Evolutionary conservation across 2,113 vertebrate genomes (phyloP).

Genomic region (Spea bombifrons): DNA sequence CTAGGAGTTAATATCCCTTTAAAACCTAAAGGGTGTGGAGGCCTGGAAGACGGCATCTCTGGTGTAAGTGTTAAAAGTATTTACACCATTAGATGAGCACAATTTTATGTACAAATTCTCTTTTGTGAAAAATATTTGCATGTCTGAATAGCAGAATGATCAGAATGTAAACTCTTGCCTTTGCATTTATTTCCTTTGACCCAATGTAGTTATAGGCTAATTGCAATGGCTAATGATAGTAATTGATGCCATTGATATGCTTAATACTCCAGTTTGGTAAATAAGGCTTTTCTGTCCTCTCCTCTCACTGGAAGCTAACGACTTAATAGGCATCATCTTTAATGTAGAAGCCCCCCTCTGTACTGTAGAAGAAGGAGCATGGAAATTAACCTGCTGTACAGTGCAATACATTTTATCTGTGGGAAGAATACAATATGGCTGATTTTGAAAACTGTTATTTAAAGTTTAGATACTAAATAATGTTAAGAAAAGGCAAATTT

Average conservation of each 20-base stretch:
- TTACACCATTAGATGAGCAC: too few species aligned
- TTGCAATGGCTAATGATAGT: slow-evolving; percentile 40
- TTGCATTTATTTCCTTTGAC: slow-evolving; percentile 20
- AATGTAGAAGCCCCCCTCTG: slow-evolving; percentile 2
- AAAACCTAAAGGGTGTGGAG: too few species aligned
- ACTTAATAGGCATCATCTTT: slow-evolving; percentile 33
- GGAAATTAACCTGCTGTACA: too few species aligned
- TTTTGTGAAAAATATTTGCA: not conserved
- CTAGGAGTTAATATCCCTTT: too few species aligned
- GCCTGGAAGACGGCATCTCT: too few species aligned
- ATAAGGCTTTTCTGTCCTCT: slow-evolving; percentile 5
- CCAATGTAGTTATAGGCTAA: slow-evolving; percentile 28
- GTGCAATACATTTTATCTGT: too few species aligned
- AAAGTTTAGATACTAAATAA: too few species aligned
- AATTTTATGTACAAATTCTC: not conserved
- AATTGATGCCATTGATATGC: slow-evolving; percentile 37
- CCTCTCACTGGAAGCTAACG: slow-evolving; percentile 29
- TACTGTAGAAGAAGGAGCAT: not conserved
- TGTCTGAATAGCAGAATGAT: not conserved
- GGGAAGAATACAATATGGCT: too few species aligned
- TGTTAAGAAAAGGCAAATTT: too few species aligned
- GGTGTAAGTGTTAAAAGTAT: too few species aligned
- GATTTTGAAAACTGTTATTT: too few species aligned
- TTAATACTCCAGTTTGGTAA: slow-evolving; percentile 32
- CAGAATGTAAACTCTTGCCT: not conserved